phyloP scores from a whole-genome alignment of 1,140 invertebrate species.

The Zaprionus vittiger region DNA sequence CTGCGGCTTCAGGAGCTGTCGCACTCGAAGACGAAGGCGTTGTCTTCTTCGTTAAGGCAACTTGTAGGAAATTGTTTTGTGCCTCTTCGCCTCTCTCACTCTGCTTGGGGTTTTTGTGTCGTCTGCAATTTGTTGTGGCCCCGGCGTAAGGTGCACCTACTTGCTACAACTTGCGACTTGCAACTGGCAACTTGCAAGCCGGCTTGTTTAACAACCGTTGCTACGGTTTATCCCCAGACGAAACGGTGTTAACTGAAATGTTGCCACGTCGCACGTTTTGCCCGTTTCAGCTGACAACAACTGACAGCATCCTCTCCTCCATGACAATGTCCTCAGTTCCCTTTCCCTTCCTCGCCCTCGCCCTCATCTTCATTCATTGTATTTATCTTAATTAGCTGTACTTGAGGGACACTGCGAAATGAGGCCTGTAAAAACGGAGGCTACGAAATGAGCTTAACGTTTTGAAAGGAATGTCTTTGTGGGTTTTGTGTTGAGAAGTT shows the following conservation, averaged over 20 bases:
- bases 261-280: constrained; percentile 56
- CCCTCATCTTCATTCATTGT: constrained; percentile 26
- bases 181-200: constrained; percentile 43
- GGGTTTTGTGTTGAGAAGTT: neutral
- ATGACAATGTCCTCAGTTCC: constrained; percentile 36
- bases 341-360: neutral
- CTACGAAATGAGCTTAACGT: constrained; percentile 10
- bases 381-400: constrained; percentile 76
- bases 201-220: constrained; percentile 76
- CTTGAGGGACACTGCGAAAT: constrained; percentile 17
- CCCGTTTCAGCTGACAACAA: constrained; percentile 59
- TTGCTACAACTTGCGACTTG: constrained; percentile 39
- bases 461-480: constrained; percentile 6
- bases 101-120: constrained; percentile 53
- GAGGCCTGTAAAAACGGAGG: neutral
- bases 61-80: constrained; percentile 28
- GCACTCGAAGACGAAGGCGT: constrained; percentile 57
- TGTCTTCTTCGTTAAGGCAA: constrained; percentile 56
- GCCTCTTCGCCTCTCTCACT: constrained; percentile 3
- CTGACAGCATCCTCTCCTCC: constrained; percentile 62
- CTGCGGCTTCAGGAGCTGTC: constrained; percentile 25
- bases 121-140: constrained; percentile 74
- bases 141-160: constrained; percentile 30
- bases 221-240: constrained; percentile 59
- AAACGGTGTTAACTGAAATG: constrained; percentile 73